Evolutionary conservation across 2,888 invertebrate species (phyloP).

Genomic region (Tachina fera): DNA sequence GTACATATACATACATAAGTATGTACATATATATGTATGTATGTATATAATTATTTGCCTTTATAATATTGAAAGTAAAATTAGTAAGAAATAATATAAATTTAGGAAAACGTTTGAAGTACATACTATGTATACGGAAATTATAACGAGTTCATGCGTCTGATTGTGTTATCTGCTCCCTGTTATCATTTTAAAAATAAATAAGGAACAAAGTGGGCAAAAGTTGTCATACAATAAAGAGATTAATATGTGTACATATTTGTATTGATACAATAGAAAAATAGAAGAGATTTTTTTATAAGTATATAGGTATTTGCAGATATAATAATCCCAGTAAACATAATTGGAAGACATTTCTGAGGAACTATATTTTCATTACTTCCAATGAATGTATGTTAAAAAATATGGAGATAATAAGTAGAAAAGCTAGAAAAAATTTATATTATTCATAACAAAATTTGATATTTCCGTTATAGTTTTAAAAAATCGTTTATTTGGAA

Average conservation of each 20-base stretch:
- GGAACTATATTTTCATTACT: too few relatives aligned
- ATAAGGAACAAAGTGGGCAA: background rate
- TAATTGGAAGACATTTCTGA: too few relatives aligned
- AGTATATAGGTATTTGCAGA: background rate
- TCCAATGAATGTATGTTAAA: too few relatives aligned
- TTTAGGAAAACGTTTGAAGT: conserved; percentile 18
- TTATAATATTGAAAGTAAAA: conserved; percentile 7
- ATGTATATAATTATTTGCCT: background rate
- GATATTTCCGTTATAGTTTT: too few relatives aligned
- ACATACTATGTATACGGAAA: background rate
- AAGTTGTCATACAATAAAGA: conserved; percentile 4
- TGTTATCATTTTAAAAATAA: conserved; percentile 20
- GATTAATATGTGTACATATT: background rate
- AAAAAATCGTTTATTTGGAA: too few relatives aligned
- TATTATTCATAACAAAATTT: too few relatives aligned
- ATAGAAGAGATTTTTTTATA: background rate
- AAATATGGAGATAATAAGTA: too few relatives aligned
- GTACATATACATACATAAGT: too few relatives aligned
- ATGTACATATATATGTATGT: background rate
- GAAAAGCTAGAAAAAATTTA: too few relatives aligned
- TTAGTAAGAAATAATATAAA: background rate
- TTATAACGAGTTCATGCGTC: conserved; percentile 4
- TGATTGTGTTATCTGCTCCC: background rate
- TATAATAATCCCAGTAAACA: too few relatives aligned
- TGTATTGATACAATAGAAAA: conserved; percentile 1